Evolutionary conservation across 92 coral and sea anemone species (phyloP).

Genomic region (Desmophyllum pertusum): DNA sequence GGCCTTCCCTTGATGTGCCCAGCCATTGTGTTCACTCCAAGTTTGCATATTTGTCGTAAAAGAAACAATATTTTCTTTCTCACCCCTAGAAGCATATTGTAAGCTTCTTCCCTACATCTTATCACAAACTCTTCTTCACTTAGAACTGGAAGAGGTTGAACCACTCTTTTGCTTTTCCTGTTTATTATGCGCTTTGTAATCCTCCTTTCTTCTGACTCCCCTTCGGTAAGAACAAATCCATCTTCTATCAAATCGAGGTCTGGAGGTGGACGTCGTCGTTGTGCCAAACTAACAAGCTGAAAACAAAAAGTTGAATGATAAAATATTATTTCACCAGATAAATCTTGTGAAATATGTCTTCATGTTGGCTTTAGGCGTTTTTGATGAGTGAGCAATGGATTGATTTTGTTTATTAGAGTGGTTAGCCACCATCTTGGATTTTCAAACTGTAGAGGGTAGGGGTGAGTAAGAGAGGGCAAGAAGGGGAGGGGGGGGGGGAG

Average conservation of each 20-base stretch:
- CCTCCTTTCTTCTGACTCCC: conserved; percentile 84
- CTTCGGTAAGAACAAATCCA: conserved; percentile 89
- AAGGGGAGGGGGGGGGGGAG: too few species aligned
- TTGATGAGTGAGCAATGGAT: too few species aligned
- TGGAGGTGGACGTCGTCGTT: conserved; percentile 90
- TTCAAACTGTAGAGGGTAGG: too few species aligned
- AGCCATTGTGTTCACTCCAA: too few species aligned
- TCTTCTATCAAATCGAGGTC: conserved; percentile 90
- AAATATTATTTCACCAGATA: background rate
- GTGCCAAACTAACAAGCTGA: conserved; percentile 82
- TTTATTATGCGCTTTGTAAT: conserved; percentile 80
- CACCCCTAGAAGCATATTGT: conserved; percentile 82
- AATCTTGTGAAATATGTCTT: too few species aligned
- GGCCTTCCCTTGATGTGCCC: too few species aligned
- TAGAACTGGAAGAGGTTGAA: conserved; percentile 62
- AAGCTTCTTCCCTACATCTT: conserved; percentile 72
- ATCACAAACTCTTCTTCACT: conserved; percentile 82
- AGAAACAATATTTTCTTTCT: background rate
- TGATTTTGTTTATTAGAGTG: too few species aligned
- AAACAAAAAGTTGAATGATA: background rate
- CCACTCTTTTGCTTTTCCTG: conserved; percentile 84
- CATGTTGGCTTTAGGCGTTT: too few species aligned
- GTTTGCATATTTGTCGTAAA: too few species aligned
- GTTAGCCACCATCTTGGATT: too few species aligned
- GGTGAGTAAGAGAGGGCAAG: too few species aligned